A percentile compares a stretch with the other conserved stretches of the same genome.
These are phyloP conservation scores for Sus scrofa DNA, from an alignment of 2,113 vertebrate species.

Conservation along the genomic window T2T-Sscrofa CM000824.6:121771501-121772000, in stretches of 20 bases:
- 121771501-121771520: not conserved
- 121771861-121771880: no score
- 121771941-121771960: no score
- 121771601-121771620: not conserved
- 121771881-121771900: no score
- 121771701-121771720: not conserved
- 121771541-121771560: not conserved
- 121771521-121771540: not conserved
- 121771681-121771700: not conserved
- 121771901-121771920: no score
- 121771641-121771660: not conserved
- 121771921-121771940: no score
- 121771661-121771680: not conserved
- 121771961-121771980: no score
- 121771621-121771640: not conserved
- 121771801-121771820: not conserved
- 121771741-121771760: not conserved
- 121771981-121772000: no score
- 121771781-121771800: not conserved
- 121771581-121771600: not conserved
- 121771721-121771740: not conserved
- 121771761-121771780: not conserved
- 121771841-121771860: not conserved
- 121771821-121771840: not conserved
- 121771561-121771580: not conserved